These are phyloP conservation scores for Ophion obscuratus DNA, from an alignment of 2,888 invertebrate genomes.

Conservation along the genomic window DNA sequence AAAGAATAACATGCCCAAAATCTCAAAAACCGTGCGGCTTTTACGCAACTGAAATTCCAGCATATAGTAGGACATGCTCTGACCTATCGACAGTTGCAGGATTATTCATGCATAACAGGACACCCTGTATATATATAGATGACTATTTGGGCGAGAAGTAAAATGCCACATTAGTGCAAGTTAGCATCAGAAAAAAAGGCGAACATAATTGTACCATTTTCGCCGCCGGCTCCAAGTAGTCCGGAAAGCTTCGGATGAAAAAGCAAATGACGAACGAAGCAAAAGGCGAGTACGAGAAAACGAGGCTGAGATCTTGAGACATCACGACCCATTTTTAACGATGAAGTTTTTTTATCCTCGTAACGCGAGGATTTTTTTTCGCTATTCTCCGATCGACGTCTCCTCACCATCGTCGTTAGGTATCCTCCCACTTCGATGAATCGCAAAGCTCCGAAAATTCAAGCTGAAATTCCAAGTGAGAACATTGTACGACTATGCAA, in stretches of 20 bases:
- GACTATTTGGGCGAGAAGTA: too few relatives aligned
- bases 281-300: slow-evolving; percentile 43
- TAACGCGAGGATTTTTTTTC: slow-evolving; percentile 20
- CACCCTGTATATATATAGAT: too few relatives aligned
- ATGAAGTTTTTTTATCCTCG: slow-evolving; percentile 7
- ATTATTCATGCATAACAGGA: too few relatives aligned
- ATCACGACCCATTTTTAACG: slow-evolving; percentile 61
- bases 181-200: not conserved
- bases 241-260: slow-evolving; percentile 29
- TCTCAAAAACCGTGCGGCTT: too few relatives aligned
- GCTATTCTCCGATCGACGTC: not conserved
- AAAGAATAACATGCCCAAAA: too few relatives aligned
- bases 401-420: not conserved
- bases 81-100: too few relatives aligned
- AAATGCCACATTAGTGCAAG: slow-evolving; percentile 1
- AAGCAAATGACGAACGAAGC: slow-evolving; percentile 22
- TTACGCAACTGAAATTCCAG: too few relatives aligned
- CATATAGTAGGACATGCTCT: too few relatives aligned
- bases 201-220: slow-evolving; percentile 17
- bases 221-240: slow-evolving; percentile 1
- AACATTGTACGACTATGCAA: too few relatives aligned
- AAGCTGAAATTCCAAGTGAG: too few relatives aligned
- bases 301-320: slow-evolving; percentile 57
- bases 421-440: not conserved
- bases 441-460: not conserved